A percentile compares a stretch with the other conserved stretches of the same genome.
Conservation (phyloP, 1,140 invertebrate genomes). For the Mactra quadrangularis region DNA sequence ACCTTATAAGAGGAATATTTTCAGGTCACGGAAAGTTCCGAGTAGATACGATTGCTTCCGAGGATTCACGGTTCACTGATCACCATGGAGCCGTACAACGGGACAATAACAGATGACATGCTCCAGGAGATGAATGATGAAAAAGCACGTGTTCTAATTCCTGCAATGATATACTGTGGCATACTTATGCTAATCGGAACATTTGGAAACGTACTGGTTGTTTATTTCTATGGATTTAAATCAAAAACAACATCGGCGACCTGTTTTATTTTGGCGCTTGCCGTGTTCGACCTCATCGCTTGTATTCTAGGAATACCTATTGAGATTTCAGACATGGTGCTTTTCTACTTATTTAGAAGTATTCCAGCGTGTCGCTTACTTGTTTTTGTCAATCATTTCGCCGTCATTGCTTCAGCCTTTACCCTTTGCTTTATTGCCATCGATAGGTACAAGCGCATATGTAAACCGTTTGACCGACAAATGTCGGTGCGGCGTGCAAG, state of each 20-base stretch:
- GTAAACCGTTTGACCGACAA: conserved; percentile 65
- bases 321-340: conserved; percentile 66
- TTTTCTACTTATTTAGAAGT: conserved; percentile 68
- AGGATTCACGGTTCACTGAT: too few species aligned
- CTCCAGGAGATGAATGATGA: conserved; percentile 64
- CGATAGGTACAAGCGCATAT: conserved; percentile 74
- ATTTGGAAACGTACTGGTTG: conserved; percentile 69
- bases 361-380: conserved; percentile 67
- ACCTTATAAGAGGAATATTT: too few species aligned
- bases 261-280: conserved; percentile 66
- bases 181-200: conserved; percentile 70
- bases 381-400: conserved; percentile 70
- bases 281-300: conserved; percentile 71
- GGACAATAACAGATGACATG: conserved; percentile 11
- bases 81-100: not conserved
- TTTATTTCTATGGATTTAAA: conserved; percentile 72
- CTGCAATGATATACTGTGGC: conserved; percentile 64
- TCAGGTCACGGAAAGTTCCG: too few species aligned
- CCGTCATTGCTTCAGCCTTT: conserved; percentile 68
- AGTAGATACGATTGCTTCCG: too few species aligned
- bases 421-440: conserved; percentile 70
- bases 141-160: conserved; percentile 64
- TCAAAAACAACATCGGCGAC: conserved; percentile 67
- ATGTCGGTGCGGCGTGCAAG: conserved; percentile 32
- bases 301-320: conserved; percentile 74